Evolutionary conservation across 2,797 vertebrate species (phyloP).

Genomic region (Pipistrellus pygmaeus): DNA sequence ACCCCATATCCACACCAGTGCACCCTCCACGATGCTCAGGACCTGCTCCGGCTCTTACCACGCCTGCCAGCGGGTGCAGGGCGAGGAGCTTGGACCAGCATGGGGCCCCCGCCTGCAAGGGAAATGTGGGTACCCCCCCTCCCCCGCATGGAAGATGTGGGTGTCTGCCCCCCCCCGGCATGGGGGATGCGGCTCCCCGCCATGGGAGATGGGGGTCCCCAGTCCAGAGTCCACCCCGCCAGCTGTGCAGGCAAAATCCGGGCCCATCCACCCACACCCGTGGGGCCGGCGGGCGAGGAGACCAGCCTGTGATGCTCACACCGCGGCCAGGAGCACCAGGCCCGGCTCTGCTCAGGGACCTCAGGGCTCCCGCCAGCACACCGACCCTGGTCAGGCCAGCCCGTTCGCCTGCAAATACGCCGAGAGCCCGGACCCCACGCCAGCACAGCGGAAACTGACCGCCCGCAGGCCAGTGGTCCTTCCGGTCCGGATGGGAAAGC

Average conservation of each 20-base stretch:
- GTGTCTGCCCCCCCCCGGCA: too few species aligned
- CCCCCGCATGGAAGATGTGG: too few species aligned
- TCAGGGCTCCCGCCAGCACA: neutral
- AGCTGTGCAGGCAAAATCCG: neutral
- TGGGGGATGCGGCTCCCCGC: too few species aligned
- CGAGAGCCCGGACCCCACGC: neutral
- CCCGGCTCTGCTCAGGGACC: neutral
- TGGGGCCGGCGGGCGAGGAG: neutral
- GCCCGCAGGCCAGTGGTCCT: neutral
- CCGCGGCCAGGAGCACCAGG: fast-evolving
- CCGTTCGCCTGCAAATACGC: neutral
- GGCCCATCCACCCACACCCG: neutral
- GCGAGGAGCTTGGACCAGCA: too few species aligned
- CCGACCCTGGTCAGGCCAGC: neutral
- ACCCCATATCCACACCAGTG: too few species aligned
- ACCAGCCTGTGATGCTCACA: neutral
- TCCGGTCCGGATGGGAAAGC: neutral
- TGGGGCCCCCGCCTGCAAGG: too few species aligned
- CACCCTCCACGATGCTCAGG: too few species aligned
- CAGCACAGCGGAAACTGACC: neutral
- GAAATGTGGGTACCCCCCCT: too few species aligned
- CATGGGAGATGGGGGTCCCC: neutral
- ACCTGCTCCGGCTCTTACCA: too few species aligned
- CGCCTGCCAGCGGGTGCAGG: too few species aligned
- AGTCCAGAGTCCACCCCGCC: neutral